A percentile compares a stretch with the other conserved stretches of the same genome.
Conservation (phyloP, 1,140 invertebrate genomes). For the Drosophila sp. region DNA sequence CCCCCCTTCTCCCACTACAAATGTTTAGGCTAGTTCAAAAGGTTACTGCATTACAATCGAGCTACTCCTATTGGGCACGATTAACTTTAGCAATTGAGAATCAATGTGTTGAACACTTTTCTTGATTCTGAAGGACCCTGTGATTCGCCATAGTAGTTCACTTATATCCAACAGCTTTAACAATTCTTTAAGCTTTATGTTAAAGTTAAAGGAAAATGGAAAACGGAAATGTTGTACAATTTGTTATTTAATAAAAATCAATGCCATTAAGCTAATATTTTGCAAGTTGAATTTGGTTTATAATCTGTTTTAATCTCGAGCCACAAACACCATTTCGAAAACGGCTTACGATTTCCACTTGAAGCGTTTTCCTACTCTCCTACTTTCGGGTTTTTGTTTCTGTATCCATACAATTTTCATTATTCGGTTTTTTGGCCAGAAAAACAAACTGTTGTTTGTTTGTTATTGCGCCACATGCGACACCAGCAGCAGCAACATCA, state of each 20-base stretch:
- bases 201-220: too few relatives aligned
- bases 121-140: too few relatives aligned
- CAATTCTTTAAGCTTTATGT: too few relatives aligned
- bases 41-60: too few relatives aligned
- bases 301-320: slow-evolving; percentile 6
- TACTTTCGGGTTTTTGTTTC: background rate
- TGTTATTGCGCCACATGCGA: slow-evolving; percentile 22
- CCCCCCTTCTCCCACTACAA: too few relatives aligned
- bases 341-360: slow-evolving; percentile 7
- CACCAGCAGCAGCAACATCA: slow-evolving; percentile 7
- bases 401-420: slow-evolving; percentile 39
- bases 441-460: slow-evolving; percentile 26
- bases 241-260: background rate
- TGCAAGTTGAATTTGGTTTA: background rate
- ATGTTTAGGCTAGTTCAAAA: too few relatives aligned
- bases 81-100: too few relatives aligned
- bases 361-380: background rate
- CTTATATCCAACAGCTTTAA: too few relatives aligned
- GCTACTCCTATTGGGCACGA: too few relatives aligned
- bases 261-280: slow-evolving; percentile 11
- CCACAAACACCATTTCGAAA: background rate
- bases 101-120: too few relatives aligned
- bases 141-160: too few relatives aligned
- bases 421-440: slow-evolving; percentile 50
- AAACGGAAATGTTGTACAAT: background rate